phyloP scores from a whole-genome alignment of 1,140 invertebrate species.

The Scaptomyza hsui region DNA sequence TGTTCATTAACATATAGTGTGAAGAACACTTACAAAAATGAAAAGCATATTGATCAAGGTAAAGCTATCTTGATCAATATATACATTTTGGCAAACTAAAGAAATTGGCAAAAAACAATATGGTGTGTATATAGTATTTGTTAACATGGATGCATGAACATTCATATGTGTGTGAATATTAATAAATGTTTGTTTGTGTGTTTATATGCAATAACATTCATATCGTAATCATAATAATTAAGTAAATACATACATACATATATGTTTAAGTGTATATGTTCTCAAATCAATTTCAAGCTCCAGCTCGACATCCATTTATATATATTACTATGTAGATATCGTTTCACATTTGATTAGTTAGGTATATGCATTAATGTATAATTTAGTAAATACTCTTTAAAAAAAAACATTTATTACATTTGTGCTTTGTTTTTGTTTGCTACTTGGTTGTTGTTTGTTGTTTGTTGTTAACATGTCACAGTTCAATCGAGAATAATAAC shows the following conservation, averaged over 20 bases:
- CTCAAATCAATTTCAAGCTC: constrained; percentile 8
- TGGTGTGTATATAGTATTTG: constrained; percentile 23
- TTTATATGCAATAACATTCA: constrained; percentile 82
- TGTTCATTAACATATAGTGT: background rate
- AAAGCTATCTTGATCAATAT: too few species aligned
- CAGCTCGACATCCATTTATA: constrained; percentile 7
- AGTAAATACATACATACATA: constrained; percentile 81
- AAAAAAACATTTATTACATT: constrained; percentile 29
- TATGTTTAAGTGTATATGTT: constrained; percentile 63
- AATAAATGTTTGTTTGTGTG: constrained; percentile 56
- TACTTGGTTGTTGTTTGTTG: constrained; percentile 3
- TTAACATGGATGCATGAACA: constrained; percentile 15
- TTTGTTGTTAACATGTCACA: constrained; percentile 60
- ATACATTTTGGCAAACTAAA: too few species aligned
- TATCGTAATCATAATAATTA: constrained; percentile 77
- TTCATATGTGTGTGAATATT: constrained; percentile 43
- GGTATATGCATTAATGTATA: constrained; percentile 18
- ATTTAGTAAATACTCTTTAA: constrained; percentile 33
- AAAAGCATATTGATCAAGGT: background rate
- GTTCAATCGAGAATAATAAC: constrained; percentile 66
- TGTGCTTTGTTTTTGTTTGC: background rate
- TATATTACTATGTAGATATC: constrained; percentile 23
- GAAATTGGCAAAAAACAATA: too few species aligned
- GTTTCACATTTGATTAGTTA: constrained; percentile 15
- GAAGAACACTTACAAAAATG: background rate